Conservation (phyloP, 2,113 vertebrate genomes). For the Crocuta crocuta region DNA sequence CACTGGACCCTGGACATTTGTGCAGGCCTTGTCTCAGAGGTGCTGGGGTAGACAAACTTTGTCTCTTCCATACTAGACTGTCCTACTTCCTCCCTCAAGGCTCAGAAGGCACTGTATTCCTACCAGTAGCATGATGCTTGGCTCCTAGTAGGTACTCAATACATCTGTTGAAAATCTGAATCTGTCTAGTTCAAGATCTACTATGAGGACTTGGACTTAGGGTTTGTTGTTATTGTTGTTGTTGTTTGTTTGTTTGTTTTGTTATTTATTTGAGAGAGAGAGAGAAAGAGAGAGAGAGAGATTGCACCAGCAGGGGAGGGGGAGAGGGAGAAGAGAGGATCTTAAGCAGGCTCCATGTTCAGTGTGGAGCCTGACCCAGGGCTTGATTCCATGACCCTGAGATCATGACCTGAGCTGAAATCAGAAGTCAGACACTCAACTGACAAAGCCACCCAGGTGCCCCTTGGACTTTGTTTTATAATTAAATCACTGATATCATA, state of each 20-base stretch:
- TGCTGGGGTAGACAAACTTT: neutral
- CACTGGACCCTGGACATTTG: neutral
- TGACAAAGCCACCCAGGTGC: too few species aligned
- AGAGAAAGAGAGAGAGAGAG: too few species aligned
- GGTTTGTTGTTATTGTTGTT: neutral
- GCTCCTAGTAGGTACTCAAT: neutral
- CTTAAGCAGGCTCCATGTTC: too few species aligned
- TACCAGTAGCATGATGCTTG: neutral
- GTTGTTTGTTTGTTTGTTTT: too few species aligned
- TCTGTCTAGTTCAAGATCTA: neutral
- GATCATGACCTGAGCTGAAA: too few species aligned
- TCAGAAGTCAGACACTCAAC: too few species aligned
- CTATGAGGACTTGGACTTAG: neutral
- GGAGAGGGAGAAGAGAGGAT: too few species aligned
- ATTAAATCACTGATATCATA: neutral
- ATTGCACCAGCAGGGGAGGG: too few species aligned
- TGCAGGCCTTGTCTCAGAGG: neutral
- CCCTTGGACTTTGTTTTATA: neutral
- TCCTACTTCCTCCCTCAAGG: neutral
- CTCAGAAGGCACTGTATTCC: neutral
- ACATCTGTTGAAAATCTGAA: neutral
- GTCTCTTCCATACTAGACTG: neutral
- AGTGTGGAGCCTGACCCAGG: too few species aligned
- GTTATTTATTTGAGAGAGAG: too few species aligned
- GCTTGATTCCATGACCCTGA: too few species aligned